Conservation (phyloP, 2,888 invertebrate genomes). For the Tyria jacobaeae region DNA sequence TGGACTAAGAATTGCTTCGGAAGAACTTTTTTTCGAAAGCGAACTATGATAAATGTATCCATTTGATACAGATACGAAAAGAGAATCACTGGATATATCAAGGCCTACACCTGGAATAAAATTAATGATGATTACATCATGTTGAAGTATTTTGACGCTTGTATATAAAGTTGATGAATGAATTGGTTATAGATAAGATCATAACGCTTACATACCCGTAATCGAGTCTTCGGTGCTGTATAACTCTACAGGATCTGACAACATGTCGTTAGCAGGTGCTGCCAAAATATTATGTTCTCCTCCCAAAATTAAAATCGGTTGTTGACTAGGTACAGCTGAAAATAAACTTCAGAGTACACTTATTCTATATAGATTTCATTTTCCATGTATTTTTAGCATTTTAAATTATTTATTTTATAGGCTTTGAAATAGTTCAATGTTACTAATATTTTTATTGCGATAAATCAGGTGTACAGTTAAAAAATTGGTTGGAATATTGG, state of each 20-base stretch:
- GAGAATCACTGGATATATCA: slow-evolving; percentile 89
- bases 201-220: slow-evolving; percentile 64
- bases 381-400: too few relatives aligned
- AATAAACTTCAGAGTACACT: slow-evolving; percentile 36
- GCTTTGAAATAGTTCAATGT: background rate
- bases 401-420: background rate
- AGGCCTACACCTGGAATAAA: slow-evolving; percentile 90
- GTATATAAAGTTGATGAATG: background rate
- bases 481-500: background rate
- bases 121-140: slow-evolving; percentile 13
- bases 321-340: slow-evolving; percentile 89
- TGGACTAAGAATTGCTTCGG: slow-evolving; percentile 85
- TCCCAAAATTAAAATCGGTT: slow-evolving; percentile 90
- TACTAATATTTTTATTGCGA: background rate
- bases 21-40: slow-evolving; percentile 74
- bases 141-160: slow-evolving; percentile 8
- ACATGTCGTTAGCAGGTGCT: slow-evolving; percentile 88
- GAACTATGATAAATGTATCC: slow-evolving; percentile 88
- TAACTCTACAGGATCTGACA: slow-evolving; percentile 89
- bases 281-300: slow-evolving; percentile 89
- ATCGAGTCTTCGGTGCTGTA: slow-evolving; percentile 86
- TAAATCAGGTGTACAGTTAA: background rate
- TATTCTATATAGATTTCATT: too few relatives aligned
- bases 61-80: slow-evolving; percentile 92
- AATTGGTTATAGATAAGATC: too few relatives aligned